Conservation (phyloP, 2,113 vertebrate genomes). For the Odocoileus virginianus region DNA sequence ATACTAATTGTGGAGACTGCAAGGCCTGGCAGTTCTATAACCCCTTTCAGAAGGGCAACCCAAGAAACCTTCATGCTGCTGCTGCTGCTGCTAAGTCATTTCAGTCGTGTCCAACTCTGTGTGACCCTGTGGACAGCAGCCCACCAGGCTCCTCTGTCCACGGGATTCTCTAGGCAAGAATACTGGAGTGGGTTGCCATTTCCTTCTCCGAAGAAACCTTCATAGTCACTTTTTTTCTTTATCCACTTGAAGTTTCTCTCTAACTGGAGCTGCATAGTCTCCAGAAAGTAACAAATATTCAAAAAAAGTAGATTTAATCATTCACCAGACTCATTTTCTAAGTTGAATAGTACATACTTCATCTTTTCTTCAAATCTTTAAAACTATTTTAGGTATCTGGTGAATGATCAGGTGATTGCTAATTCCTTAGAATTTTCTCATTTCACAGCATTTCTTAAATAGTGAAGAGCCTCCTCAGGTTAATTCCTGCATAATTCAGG, state of each 20-base stretch:
- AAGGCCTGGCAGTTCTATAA: background rate
- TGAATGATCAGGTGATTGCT: background rate
- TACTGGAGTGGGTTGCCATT: background rate
- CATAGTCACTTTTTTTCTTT: background rate
- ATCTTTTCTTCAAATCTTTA: background rate
- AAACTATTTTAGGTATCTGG: background rate
- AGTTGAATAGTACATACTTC: background rate
- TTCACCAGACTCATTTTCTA: background rate
- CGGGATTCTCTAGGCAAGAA: background rate
- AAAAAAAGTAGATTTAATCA: background rate
- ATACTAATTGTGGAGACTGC: background rate
- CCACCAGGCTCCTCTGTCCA: background rate
- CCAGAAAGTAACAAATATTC: background rate
- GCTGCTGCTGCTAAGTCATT: background rate
- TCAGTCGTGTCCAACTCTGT: background rate
- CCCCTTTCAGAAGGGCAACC: background rate
- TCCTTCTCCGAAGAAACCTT: background rate
- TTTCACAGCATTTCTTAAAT: background rate
- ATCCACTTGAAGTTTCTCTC: background rate
- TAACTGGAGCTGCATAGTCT: background rate
- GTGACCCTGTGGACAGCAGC: background rate
- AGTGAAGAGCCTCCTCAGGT: background rate
- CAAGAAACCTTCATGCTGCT: background rate
- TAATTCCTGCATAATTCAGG: background rate
- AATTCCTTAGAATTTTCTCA: slow-evolving; percentile 6